Evolutionary conservation across 2,797 vertebrate species (phyloP), one percentile per base, ranked within the genome.

Genomic region (Australoheros facetus): DNA sequence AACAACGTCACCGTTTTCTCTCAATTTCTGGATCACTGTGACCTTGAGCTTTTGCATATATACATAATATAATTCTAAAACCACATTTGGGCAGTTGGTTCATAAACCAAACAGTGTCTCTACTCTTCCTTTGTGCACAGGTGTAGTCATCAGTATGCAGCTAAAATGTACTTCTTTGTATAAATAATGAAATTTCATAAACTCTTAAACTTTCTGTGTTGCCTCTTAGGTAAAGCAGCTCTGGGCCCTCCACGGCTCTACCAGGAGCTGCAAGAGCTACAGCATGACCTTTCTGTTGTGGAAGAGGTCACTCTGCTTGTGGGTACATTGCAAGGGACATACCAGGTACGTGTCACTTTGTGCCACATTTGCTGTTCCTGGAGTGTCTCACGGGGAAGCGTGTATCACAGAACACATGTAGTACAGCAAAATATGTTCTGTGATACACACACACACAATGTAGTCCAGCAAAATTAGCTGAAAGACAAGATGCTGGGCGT

Each of bases 231-330:
- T 78, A 98, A 97, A 92, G 95, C 96, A 9, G 95, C 96, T 78
- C 91, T 99, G 88, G 98, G 98, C 2, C 98, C 98, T 0, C 97
- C 98, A 0, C 95, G 97, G n/a, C 97, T 99, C 48, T 99, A 97
- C 95, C 97, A 98, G 92, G 97, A 99, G 89, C 97, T 99, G 23
- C 97, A 98, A 94, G 97, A 98, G 69, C 94, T 99, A 21, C 97
- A 98, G 75, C 97, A 98, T 55, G 98, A 99, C 91, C 94, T 99
- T 79, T 97, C 95, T 0, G 97, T 99, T 54, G 98, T 99, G 81
- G 97, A 98, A 80, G 97, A 99, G 90, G 98, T 99, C 83, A 98
- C 97, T 1, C 95, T 96, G 7, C 96, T 99, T 0, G 95, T 99
- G 90, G 97, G 97, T 80, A 98, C 97, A 0, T 92, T 99, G 80